Base-by-base conservation (phyloP, 2,888 invertebrate genomes). In the Sphinx pinastri region DNA sequence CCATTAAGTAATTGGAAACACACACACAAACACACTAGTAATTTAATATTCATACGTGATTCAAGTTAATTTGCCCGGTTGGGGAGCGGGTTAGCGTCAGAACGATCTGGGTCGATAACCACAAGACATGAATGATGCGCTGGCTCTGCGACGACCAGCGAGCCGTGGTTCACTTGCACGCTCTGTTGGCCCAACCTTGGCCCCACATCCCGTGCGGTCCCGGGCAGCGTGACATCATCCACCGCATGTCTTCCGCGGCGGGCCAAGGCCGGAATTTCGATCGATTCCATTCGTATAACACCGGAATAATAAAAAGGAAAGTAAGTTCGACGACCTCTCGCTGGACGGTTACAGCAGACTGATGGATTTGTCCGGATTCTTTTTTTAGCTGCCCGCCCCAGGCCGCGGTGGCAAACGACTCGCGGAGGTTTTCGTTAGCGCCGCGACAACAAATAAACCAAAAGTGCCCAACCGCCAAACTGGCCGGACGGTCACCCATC, bases 131-230 rank as follows among this genome's bases (percentile, higher is more conserved):
- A 77, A 72, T 73, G 74, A 77, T 82, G 84, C 79, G 84, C 85
- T 88, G 86, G 88, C 91, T 89, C 91, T 88, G 86, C 88, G 84
- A 84, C 79, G 82, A 78, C 75, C 89, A 90, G 86, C 91, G 91
- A 92, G 88, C 88, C 92, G 87, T 90, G 88, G 77, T 85, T 78
- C 82, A 78, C 80, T 81, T 90, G 84, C 86, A 92, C 92, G 93
- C 92, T 93, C 93, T 89, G 88, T 79, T 86, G 88, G 77, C 76
- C 83, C 85, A 90, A 92, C 93, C 93, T 93, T 93, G 92, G 88
- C 84, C 84, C 81, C 82, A 85, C 84, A 88, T 91, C 91, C 91
- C 85, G 87, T 80, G 78, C 84, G 76, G 83, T 90, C 91, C 91
- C 82, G 84, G 77, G 76, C 81, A 79, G 78, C 79, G 84, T 93